Percentiles rank a stretch among this genome's conserved stretches.
Conservation (phyloP, 2,113 vertebrate species). For the Paradisaea rubra region DNA sequence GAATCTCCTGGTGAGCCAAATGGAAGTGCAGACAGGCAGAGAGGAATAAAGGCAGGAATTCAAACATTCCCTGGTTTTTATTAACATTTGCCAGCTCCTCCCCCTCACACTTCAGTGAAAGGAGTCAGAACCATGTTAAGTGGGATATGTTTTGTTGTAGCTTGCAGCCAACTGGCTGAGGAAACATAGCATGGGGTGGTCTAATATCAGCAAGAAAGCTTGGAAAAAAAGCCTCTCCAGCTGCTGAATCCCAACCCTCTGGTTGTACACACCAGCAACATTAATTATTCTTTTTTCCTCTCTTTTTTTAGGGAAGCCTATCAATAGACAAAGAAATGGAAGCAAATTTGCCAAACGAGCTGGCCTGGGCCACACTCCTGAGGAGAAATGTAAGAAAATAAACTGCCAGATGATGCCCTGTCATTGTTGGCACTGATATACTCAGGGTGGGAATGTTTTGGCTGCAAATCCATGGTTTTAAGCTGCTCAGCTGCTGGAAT, state of each 20-base stretch:
- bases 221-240: background rate
- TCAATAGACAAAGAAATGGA: background rate
- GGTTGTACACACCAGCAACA: background rate
- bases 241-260: background rate
- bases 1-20: background rate
- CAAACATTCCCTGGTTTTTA: background rate
- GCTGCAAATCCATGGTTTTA: background rate
- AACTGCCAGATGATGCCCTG: background rate
- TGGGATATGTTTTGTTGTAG: rapidly evolving
- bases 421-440: background rate
- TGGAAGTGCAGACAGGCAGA: background rate
- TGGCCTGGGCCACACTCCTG: background rate
- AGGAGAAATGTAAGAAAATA: background rate
- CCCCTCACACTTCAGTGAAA: background rate
- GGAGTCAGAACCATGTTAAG: background rate
- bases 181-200: background rate
- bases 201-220: background rate
- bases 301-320: background rate
- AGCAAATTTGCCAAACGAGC: background rate
- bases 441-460: background rate
- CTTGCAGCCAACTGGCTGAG: background rate
- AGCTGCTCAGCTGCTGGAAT: background rate
- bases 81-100: background rate
- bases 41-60: background rate
- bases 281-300: background rate